Conservation (phyloP, 2,888 invertebrate genomes). For the Lepas anatifera region DNA sequence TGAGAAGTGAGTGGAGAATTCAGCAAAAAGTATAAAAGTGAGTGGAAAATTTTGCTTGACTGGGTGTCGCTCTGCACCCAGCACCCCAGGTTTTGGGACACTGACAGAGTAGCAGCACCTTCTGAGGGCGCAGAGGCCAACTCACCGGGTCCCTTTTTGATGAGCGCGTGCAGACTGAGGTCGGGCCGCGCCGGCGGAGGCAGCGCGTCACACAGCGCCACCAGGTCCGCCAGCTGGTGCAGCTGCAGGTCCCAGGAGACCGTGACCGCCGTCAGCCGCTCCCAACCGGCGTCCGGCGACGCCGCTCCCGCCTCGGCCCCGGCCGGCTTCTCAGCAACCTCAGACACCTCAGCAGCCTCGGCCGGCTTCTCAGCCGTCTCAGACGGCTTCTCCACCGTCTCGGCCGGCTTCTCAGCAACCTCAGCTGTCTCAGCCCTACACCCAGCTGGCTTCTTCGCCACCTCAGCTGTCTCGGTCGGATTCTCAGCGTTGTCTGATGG, state of each 20-base stretch:
- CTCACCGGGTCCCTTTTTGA: constrained; percentile 37
- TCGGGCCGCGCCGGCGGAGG: constrained; percentile 29
- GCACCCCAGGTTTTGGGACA: too few species aligned
- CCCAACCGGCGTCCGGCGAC: too few species aligned
- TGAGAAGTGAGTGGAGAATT: too few species aligned
- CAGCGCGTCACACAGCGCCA: constrained; percentile 57
- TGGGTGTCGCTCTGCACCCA: too few species aligned
- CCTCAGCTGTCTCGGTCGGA: too few species aligned
- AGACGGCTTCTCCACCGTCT: background rate
- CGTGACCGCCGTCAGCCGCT: constrained; percentile 67
- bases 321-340: background rate
- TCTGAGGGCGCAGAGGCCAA: background rate
- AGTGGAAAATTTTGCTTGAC: too few species aligned
- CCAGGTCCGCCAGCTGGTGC: constrained; percentile 77
- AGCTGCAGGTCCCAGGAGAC: constrained; percentile 76
- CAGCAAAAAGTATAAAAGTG: too few species aligned
- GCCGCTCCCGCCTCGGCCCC: constrained; percentile 37
- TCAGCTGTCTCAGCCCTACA: too few species aligned
- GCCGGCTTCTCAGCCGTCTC: background rate
- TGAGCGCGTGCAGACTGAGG: constrained; percentile 34
- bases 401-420: too few species aligned
- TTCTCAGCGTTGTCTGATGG: too few species aligned
- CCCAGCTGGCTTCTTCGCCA: too few species aligned
- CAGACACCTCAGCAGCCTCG: background rate
- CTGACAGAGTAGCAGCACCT: too few species aligned